These are phyloP conservation scores for Polypedilum vanderplanki DNA, from an alignment of 1,140 invertebrate genomes.

Conservation along the genomic window DNA sequence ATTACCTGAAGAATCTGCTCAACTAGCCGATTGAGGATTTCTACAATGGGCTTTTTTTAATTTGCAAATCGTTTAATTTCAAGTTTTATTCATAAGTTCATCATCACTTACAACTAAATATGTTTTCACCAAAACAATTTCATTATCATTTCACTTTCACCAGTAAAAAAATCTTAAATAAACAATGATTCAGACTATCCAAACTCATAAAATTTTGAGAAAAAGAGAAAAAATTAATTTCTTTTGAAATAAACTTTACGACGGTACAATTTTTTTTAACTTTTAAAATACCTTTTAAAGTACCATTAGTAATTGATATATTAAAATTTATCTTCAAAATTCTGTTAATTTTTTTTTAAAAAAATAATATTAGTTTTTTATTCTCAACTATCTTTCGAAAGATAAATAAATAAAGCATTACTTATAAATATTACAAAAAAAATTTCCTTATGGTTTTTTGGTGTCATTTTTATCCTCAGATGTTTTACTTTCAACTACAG, in stretches of 20 bases:
- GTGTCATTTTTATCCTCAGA: background rate
- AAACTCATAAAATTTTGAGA: no score
- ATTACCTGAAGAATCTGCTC: background rate
- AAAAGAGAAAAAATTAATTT: background rate
- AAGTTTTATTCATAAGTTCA: background rate
- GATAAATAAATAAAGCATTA: no score
- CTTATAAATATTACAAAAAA: background rate
- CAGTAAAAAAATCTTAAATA: background rate
- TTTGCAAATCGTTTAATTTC: background rate
- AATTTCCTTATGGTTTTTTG: background rate
- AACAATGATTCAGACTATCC: background rate
- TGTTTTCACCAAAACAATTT: background rate
- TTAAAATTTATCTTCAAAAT: no score
- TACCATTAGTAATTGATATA: no score
- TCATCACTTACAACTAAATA: background rate
- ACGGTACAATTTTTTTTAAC: no score
- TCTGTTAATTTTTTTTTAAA: no score
- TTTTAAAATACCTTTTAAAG: no score
- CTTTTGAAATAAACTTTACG: background rate
- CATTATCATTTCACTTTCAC: background rate
- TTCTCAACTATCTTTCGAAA: no score
- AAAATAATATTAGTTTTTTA: no score
- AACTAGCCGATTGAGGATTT: background rate
- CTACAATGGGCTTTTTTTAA: background rate
- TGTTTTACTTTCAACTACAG: slow-evolving; percentile 8